A percentile compares a stretch with the other conserved stretches of the same genome.
Conservation (phyloP, 64 coral and sea anemone genomes). For the Montipora foliosa region DNA sequence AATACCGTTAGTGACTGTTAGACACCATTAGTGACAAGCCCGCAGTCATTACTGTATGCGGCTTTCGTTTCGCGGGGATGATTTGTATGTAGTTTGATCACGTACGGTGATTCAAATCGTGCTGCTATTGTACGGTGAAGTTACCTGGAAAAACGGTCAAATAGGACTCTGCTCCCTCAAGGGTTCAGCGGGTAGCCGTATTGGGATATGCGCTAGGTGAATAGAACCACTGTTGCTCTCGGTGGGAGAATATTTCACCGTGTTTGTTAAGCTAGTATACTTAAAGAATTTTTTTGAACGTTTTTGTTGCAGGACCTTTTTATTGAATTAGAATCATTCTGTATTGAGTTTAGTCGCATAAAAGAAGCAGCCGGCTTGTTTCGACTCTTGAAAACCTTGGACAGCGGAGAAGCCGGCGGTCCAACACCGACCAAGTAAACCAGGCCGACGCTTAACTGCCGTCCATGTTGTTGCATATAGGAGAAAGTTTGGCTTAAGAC, state of each 20-base stretch:
- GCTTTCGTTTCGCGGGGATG: no score
- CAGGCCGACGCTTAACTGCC: not conserved
- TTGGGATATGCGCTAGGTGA: no score
- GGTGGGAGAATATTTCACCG: not conserved
- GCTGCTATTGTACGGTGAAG: no score
- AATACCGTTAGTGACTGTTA: no score
- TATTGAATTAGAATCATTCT: conserved; percentile 98
- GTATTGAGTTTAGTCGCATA: conserved; percentile 99
- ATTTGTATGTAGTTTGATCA: no score
- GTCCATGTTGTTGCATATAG: not conserved
- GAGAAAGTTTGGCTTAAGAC: not conserved
- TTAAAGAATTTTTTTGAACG: not conserved
- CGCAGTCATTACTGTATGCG: no score
- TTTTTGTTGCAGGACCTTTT: conserved; percentile 89
- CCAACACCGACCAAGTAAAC: conserved; percentile 73
- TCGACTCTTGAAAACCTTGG: conserved; percentile 89
- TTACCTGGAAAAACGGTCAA: no score
- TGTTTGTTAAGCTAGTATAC: not conserved
- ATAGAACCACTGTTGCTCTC: no score
- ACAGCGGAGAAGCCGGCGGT: conserved; percentile 72
- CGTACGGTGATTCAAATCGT: no score
- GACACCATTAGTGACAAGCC: no score
- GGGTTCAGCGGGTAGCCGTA: no score
- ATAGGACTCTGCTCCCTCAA: no score
- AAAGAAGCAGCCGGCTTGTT: conserved; percentile 93